A percentile compares a stretch with the other conserved stretches of the same genome.
Conservation (phyloP, 2,888 invertebrate genomes). For the Brachyptera risi region DNA sequence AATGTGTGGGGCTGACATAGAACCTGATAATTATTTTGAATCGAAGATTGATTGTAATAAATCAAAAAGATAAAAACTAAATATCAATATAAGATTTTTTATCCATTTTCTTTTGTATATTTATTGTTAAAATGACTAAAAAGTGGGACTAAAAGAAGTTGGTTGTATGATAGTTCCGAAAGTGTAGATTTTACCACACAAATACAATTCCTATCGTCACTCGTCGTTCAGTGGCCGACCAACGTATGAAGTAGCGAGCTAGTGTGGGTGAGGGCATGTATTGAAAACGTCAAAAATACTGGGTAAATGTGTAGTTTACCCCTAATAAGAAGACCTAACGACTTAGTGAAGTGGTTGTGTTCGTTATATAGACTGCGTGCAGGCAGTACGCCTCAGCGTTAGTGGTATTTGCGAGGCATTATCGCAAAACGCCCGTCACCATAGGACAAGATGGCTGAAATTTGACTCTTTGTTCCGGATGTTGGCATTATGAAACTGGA, state of each 20-base stretch:
- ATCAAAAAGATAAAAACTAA: not conserved
- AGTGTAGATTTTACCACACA: no score
- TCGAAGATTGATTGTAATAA: not conserved
- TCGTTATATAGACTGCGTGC: conserved; percentile 22
- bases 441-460: conserved; percentile 65
- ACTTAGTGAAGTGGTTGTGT: conserved; percentile 16
- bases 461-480: conserved; percentile 64
- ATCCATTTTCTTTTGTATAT: not conserved
- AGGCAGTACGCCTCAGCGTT: conserved; percentile 15
- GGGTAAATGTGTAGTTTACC: conserved; percentile 32
- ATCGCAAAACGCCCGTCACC: conserved; percentile 31
- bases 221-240: conserved; percentile 24
- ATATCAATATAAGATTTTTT: not conserved
- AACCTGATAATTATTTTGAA: no score
- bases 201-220: not conserved
- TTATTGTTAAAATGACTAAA: no score
- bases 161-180: not conserved
- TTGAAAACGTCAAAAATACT: conserved; percentile 29
- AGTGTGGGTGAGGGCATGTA: conserved; percentile 31
- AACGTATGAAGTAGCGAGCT: conserved; percentile 27
- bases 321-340: conserved; percentile 24
- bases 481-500: conserved; percentile 63
- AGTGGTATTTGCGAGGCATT: conserved; percentile 28
- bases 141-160: not conserved
- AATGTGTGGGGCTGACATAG: no score